Evolutionary conservation across 2,797 vertebrate genomes (phyloP), one percentile per base, ranked within the genome.

Genomic region (Sebastes kiyomatsui): DNA sequence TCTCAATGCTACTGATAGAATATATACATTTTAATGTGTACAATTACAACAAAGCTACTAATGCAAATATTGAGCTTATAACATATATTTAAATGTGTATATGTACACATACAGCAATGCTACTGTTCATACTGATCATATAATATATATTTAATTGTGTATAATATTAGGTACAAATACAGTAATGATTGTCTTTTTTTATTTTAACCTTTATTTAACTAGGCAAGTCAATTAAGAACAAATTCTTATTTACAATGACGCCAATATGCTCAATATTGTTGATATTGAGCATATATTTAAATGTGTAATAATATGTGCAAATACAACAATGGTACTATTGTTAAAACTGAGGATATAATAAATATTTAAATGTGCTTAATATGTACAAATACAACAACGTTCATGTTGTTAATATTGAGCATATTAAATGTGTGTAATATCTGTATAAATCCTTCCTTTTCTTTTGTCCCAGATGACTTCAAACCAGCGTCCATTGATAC

Each of bases 401-500:
- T 42, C 13, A 14, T 42, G 38, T 42, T 16, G 38, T 42, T 42
- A 20, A 20, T 49, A 49, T 49, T 67, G 2, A 46, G 8, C 2
- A 6, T 30, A 12, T 20, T 49, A 28, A 8, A 28, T 67, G 14
- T 60, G 7, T 60, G 10, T 32, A 42, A 42, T 42, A 42, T 42
- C 6, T 42, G 5, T 6, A 42, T 6, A 42, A 42, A 16, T 14
- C 38, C 6, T 28, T 65, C 0, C 1, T n/a, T 23, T 54, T 10
- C 6, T 32, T 7, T 22, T 46, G 8, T n/a, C 2, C 22, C 93
- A 99, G 98, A 99, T 98, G 99, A 99, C 91, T 99, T 99, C 91
- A 99, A 99, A 88, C 99, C 98, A 85, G 99, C 99, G 20, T 99
- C 99, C 67, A 99, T 99, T 87, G 98, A 99, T 83, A 98, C 97